These are phyloP conservation scores for Bombus difficillimus DNA, from an alignment of 1,140 invertebrate genomes.

Conservation along the genomic window DNA sequence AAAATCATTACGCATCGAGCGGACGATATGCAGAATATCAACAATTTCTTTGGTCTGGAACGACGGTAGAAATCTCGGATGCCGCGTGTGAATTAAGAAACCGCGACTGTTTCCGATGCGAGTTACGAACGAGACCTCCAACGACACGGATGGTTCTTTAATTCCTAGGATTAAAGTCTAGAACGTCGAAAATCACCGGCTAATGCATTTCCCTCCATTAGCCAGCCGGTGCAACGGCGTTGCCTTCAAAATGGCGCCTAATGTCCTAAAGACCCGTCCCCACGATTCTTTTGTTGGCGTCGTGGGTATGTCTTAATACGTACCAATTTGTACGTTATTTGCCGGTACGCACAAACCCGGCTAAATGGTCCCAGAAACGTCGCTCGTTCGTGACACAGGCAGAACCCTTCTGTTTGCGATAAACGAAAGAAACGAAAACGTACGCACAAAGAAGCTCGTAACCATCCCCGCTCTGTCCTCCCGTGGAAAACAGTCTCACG, in stretches of 20 bases:
- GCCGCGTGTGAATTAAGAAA: background rate
- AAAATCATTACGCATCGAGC: background rate
- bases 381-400: background rate
- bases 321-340: conserved; percentile 47
- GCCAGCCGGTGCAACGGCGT: conserved; percentile 16
- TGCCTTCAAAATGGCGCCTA: conserved; percentile 47
- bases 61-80: background rate
- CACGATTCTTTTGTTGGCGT: conserved; percentile 47
- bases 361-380: conserved; percentile 44
- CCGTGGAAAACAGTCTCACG: conserved; percentile 47
- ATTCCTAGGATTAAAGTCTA: conserved; percentile 4
- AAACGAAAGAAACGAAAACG: conserved; percentile 24
- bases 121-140: background rate
- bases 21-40: too few species aligned
- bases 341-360: conserved; percentile 3
- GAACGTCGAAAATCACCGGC: conserved; percentile 20
- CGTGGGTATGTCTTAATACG: conserved; percentile 26
- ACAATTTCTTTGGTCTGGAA: background rate
- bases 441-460: conserved; percentile 1
- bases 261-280: conserved; percentile 38
- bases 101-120: background rate
- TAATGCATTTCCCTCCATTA: conserved; percentile 33
- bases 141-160: background rate
- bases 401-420: background rate
- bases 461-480: background rate